A percentile compares a stretch with the other conserved stretches of the same genome.
phyloP scores from a whole-genome alignment of 2,113 vertebrate genomes.

The Nesoenas mayeri region DNA sequence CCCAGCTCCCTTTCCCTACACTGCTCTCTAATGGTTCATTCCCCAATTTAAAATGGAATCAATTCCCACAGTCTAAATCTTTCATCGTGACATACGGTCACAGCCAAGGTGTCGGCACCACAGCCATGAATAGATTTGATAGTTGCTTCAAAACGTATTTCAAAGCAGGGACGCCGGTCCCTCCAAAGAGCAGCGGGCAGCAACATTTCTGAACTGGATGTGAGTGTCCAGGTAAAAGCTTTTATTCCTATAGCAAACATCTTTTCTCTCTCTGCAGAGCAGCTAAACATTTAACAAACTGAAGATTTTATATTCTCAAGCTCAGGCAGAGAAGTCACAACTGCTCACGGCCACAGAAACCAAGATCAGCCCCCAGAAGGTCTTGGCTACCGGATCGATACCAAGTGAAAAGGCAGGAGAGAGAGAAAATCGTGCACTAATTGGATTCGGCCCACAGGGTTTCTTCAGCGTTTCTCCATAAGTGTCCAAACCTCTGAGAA shows the following conservation, averaged over 20 bases:
- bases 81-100: neutral
- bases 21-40: too few species aligned
- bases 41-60: too few species aligned
- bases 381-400: neutral
- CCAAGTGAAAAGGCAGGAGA: neutral
- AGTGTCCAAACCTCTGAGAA: neutral
- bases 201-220: neutral
- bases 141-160: conserved; percentile 15
- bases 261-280: neutral
- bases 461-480: neutral
- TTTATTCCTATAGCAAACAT: neutral
- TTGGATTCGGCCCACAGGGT: neutral
- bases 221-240: neutral
- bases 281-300: neutral
- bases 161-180: conserved; percentile 12
- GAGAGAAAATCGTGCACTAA: neutral
- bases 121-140: neutral
- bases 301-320: neutral
- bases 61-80: neutral
- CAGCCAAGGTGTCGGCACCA: neutral
- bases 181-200: neutral
- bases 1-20: too few species aligned
- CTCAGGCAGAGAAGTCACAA: neutral
- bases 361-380: neutral
- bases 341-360: neutral